Conservation (phyloP, 64 coral and sea anemone genomes). For the Stylophora pistillata region DNA sequence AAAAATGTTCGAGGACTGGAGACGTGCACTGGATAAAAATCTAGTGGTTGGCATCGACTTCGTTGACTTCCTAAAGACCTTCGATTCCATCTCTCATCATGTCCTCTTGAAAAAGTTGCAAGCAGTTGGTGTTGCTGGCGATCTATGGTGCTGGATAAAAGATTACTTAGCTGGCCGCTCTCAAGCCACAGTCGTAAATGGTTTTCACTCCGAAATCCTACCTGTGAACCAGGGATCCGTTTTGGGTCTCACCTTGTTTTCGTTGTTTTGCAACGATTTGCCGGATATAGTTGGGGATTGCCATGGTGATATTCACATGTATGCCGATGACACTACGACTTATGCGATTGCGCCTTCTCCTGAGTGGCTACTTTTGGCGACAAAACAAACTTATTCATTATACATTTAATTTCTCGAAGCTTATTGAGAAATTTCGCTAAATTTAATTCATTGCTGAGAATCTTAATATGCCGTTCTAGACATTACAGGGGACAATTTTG, state of each 20-base stretch:
- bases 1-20: slow-evolving; percentile 23
- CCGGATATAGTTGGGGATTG: background rate
- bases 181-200: slow-evolving; percentile 22
- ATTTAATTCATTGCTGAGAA: too few species aligned
- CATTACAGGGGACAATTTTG: too few species aligned
- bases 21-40: slow-evolving; percentile 1
- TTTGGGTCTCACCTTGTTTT: slow-evolving; percentile 32
- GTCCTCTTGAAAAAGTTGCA: slow-evolving; percentile 10
- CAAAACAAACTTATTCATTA: too few species aligned
- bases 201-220: background rate
- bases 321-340: too few species aligned
- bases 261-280: slow-evolving; percentile 30
- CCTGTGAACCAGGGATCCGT: slow-evolving; percentile 39
- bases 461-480: too few species aligned
- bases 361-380: too few species aligned
- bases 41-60: slow-evolving; percentile 29
- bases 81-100: slow-evolving; percentile 34
- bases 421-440: too few species aligned
- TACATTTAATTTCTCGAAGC: too few species aligned
- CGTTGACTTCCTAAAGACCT: slow-evolving; percentile 54
- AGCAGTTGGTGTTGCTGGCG: slow-evolving; percentile 11
- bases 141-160: slow-evolving; percentile 33
- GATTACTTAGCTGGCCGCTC: slow-evolving; percentile 31
- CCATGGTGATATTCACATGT: too few species aligned
- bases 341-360: too few species aligned